These are phyloP conservation scores for Okamejei kenojei DNA, from an alignment of 2,797 vertebrate genomes.

Conservation along the genomic window DNA sequence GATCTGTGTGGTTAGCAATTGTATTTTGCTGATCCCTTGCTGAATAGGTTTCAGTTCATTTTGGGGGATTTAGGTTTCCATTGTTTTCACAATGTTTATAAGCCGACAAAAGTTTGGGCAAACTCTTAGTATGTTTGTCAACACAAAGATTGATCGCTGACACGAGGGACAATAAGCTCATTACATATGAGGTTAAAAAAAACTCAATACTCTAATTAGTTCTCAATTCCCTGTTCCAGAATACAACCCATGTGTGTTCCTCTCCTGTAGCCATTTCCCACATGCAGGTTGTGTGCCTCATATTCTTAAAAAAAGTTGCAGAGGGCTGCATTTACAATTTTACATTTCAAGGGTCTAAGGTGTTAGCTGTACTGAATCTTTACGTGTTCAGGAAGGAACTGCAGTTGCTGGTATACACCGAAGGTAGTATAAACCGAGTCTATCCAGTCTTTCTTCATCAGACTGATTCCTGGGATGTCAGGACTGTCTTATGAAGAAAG, in stretches of 20 bases:
- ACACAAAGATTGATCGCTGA: conserved; percentile 26
- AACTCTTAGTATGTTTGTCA: conserved; percentile 28
- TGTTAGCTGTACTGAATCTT: not conserved
- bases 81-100: conserved; percentile 23
- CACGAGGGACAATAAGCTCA: conserved; percentile 18
- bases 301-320: not conserved
- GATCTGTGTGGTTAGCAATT: conserved; percentile 16
- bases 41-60: conserved; percentile 16
- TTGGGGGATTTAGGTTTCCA: conserved; percentile 33
- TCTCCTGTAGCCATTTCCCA: not conserved
- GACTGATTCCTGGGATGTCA: too few relatives aligned
- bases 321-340: not conserved
- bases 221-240: conserved; percentile 15
- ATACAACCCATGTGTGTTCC: conserved; percentile 27
- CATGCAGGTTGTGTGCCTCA: not conserved
- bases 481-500: too few relatives aligned
- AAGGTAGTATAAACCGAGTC: too few relatives aligned
- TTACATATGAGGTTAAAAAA: conserved; percentile 25
- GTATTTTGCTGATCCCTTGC: conserved; percentile 21
- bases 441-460: too few relatives aligned
- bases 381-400: too few relatives aligned
- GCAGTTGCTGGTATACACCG: too few relatives aligned
- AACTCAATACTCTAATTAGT: conserved; percentile 28
- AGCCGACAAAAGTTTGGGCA: conserved; percentile 24
- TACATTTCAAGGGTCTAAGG: not conserved